phyloP scores from a whole-genome alignment of 2,888 invertebrate species.

The Hydrotaea cyrtoneurina region DNA sequence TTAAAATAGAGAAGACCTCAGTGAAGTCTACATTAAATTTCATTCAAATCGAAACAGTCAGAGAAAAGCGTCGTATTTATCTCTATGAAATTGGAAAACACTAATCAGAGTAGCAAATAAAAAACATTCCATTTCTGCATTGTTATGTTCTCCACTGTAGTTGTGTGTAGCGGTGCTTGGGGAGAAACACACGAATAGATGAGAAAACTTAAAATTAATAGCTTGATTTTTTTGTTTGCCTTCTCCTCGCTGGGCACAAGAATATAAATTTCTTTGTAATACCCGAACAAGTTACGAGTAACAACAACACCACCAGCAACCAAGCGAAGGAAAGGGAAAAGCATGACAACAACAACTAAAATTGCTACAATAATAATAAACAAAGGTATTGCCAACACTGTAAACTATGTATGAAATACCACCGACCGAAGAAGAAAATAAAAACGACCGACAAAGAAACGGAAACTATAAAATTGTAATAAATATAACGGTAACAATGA shows the following conservation, averaged over 20 bases:
- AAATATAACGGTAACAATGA: constrained; percentile 29
- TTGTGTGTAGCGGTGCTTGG: neutral
- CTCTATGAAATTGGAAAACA: no score
- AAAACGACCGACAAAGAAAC: neutral
- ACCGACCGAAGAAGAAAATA: neutral
- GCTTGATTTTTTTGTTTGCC: neutral
- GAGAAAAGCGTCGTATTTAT: no score
- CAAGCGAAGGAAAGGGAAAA: neutral
- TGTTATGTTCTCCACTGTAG: neutral
- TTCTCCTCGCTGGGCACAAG: neutral
- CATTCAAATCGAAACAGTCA: no score
- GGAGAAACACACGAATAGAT: constrained; percentile 9
- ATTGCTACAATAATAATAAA: constrained; percentile 16
- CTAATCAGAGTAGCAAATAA: no score
- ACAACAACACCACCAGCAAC: neutral
- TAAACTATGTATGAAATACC: neutral
- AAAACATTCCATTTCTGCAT: no score
- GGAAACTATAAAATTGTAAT: constrained; percentile 39
- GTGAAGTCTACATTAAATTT: no score
- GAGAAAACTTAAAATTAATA: constrained; percentile 23
- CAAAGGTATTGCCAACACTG: constrained; percentile 40
- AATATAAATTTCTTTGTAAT: constrained; percentile 35
- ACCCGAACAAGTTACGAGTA: neutral
- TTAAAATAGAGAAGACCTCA: no score
- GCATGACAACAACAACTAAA: neutral